These are phyloP conservation scores for Xanthia icteritia DNA, from an alignment of 2,888 invertebrate species.

Conservation along the genomic window DNA sequence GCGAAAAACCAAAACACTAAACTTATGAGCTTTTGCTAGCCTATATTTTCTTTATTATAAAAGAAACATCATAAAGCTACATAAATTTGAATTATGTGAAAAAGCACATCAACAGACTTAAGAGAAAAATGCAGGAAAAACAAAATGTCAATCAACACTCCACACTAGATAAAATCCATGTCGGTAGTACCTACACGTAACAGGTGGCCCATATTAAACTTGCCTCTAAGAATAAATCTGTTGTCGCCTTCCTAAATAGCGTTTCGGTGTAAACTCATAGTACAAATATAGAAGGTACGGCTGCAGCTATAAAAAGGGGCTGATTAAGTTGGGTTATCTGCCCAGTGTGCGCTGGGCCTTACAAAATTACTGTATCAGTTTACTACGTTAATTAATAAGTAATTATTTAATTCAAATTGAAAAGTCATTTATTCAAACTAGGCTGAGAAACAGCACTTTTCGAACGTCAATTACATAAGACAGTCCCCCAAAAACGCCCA, in stretches of 20 bases:
- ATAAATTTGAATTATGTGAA: constrained; percentile 2
- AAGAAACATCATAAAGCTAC: not conserved
- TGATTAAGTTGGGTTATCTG: not conserved
- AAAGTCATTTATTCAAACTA: too few species aligned
- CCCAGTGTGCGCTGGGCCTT: not conserved
- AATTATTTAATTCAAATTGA: too few species aligned
- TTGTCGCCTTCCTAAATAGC: constrained; percentile 41
- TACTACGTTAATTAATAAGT: not conserved
- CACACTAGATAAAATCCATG: constrained; percentile 1
- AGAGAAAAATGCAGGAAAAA: not conserved
- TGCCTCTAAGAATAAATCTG: constrained; percentile 26
- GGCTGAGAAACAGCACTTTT: too few species aligned
- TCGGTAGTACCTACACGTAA: constrained; percentile 26
- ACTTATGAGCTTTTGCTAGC: not conserved
- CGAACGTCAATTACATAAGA: too few species aligned
- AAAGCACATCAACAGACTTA: not conserved
- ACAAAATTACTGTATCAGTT: not conserved
- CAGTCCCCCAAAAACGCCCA: too few species aligned
- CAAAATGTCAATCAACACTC: constrained; percentile 29
- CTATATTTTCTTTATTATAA: not conserved
- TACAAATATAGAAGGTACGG: constrained; percentile 24
- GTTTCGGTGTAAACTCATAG: constrained; percentile 23
- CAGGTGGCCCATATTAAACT: constrained; percentile 34
- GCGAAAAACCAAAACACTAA: not conserved
- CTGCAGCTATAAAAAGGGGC: constrained; percentile 7